A percentile compares a stretch with the other conserved stretches of the same genome.
Conservation (phyloP, 2,888 invertebrate genomes). For the Amaurobius ferox region DNA sequence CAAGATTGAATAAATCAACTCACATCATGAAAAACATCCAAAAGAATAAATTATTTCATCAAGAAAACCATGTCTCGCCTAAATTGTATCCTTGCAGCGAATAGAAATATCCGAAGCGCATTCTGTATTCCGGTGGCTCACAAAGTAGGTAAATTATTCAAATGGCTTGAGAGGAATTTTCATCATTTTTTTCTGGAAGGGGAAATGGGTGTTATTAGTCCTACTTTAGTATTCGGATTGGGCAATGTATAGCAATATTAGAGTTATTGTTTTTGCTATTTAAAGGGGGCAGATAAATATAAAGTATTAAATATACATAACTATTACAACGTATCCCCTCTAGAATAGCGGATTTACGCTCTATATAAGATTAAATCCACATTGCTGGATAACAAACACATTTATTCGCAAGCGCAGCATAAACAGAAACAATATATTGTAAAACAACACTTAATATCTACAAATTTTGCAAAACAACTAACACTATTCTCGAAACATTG, state of each 20-base stretch:
- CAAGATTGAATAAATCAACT: constrained; percentile 4
- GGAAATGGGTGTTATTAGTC: neutral
- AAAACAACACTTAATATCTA: no score
- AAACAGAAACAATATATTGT: no score
- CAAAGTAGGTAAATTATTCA: neutral
- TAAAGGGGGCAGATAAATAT: no score
- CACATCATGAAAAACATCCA: neutral
- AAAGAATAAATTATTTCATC: constrained; percentile 2
- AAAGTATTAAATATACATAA: no score
- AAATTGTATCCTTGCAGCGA: neutral
- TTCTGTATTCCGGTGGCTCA: neutral
- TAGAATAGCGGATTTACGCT: no score
- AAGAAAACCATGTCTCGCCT: neutral
- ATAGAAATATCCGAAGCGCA: neutral
- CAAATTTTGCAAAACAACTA: no score
- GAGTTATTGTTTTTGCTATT: neutral
- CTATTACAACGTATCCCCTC: no score
- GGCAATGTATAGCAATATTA: neutral
- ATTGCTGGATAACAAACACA: no score
- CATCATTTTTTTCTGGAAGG: neutral
- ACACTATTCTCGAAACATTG: no score
- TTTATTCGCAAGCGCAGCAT: no score
- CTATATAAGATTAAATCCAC: no score
- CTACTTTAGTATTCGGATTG: neutral
- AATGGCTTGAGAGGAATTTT: neutral